Percentiles rank a stretch among this genome's conserved stretches.
phyloP scores from a whole-genome alignment of 2,888 invertebrate genomes.

The Dasysyrphus tricinctus region DNA sequence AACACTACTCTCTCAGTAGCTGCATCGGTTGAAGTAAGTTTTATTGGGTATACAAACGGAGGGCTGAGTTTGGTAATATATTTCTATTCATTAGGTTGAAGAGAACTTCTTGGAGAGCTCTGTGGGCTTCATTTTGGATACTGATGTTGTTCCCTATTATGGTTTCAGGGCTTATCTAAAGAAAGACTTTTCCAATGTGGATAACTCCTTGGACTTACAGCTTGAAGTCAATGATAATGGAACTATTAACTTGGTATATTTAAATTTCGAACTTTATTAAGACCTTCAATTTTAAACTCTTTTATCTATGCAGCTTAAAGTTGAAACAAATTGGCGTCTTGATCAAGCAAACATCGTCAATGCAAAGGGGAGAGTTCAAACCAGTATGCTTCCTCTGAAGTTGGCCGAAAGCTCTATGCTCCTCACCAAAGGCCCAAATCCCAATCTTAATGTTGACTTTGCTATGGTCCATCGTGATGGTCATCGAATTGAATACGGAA shows the following conservation, averaged over 20 bases:
- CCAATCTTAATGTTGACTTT: conserved; percentile 80
- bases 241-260: conserved; percentile 84
- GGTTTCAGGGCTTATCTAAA: conserved; percentile 87
- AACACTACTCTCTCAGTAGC: conserved; percentile 84
- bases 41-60: not conserved
- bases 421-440: conserved; percentile 78
- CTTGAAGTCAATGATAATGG: conserved; percentile 86
- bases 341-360: conserved; percentile 83
- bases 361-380: conserved; percentile 82
- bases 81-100: conserved; percentile 84
- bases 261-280: not conserved
- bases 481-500: conserved; percentile 80
- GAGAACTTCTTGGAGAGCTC: conserved; percentile 87
- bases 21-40: conserved; percentile 85
- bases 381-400: conserved; percentile 81
- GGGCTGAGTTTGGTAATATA: not conserved
- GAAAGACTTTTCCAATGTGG: conserved; percentile 88
- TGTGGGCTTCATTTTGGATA: conserved; percentile 86
- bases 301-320: conserved; percentile 77
- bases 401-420: conserved; percentile 79
- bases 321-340: conserved; percentile 84
- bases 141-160: conserved; percentile 87
- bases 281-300: not conserved
- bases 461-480: conserved; percentile 78
- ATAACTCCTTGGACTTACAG: conserved; percentile 87